phyloP scores from a whole-genome alignment of 2,797 vertebrate species.

The Australoheros facetus region DNA sequence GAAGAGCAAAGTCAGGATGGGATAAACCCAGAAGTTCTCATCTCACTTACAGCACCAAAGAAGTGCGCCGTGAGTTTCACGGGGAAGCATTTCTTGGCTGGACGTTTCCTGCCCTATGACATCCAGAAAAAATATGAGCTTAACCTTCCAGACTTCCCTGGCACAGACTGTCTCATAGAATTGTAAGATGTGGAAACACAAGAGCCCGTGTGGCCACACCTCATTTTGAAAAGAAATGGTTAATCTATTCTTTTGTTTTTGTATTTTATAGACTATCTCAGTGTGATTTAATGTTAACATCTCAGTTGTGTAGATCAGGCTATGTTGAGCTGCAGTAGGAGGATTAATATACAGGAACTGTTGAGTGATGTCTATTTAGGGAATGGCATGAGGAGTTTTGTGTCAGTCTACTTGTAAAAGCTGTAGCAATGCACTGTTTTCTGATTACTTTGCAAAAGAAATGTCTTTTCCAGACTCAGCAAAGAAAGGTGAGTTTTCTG shows the following conservation, averaged over 20 bases:
- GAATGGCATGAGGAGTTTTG: conserved; percentile 55
- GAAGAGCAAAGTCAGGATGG: conserved; percentile 85
- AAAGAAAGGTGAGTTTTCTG: conserved; percentile 49
- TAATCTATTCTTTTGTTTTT: conserved; percentile 73
- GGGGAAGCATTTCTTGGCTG: conserved; percentile 93
- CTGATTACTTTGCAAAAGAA: conserved; percentile 30
- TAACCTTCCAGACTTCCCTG: conserved; percentile 88
- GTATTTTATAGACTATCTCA: conserved; percentile 79
- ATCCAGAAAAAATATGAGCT: conserved; percentile 94
- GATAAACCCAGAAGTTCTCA: conserved; percentile 90
- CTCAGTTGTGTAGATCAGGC: conserved; percentile 65
- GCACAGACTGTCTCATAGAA: conserved; percentile 91
- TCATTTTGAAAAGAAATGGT: conserved; percentile 10
- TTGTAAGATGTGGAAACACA: conserved; percentile 77
- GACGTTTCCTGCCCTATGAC: conserved; percentile 93
- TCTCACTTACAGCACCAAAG: conserved; percentile 92
- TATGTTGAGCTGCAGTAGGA: conserved; percentile 61
- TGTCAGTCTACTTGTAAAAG: conserved; percentile 58
- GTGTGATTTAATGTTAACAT: conserved; percentile 72
- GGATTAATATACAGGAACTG: conserved; percentile 59
- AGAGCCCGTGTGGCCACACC: conserved; percentile 14
- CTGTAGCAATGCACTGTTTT: conserved; percentile 65
- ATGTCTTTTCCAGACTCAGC: conserved; percentile 16
- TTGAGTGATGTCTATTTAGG: conserved; percentile 64
- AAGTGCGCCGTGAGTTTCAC: conserved; percentile 87